Percentiles rank a stretch among this genome's conserved stretches.
Conservation (phyloP, 1,140 invertebrate species). For the Microplitis mediator region DNA sequence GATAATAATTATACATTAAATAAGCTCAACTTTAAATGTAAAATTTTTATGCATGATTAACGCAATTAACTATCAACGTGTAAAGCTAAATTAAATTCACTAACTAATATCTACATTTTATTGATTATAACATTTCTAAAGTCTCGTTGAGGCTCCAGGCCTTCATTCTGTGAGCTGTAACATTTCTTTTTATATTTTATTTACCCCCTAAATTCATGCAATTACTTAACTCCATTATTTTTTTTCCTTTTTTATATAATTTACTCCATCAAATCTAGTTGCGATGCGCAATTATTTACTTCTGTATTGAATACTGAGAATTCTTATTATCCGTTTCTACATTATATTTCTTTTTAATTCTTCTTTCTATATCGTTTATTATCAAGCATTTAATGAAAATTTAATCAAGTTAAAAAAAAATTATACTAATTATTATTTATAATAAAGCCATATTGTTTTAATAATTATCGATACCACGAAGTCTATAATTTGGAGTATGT, state of each 20-base stretch:
- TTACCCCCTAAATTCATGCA: conserved; percentile 16
- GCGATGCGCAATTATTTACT: not conserved
- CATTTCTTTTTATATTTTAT: not conserved
- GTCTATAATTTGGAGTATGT: no score
- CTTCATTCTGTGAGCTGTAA: not conserved
- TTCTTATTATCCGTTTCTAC: not conserved
- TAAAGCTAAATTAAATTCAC: conserved; percentile 30
- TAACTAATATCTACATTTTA: conserved; percentile 19
- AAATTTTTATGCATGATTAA: conserved; percentile 32
- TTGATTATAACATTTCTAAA: conserved; percentile 4
- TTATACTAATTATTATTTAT: conserved; percentile 21
- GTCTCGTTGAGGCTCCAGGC: conserved; percentile 15
- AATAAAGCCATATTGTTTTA: not conserved
- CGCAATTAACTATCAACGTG: conserved; percentile 26
- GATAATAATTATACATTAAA: not conserved
- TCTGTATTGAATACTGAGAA: not conserved
- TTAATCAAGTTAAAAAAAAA: conserved; percentile 28
- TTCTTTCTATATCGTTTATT: not conserved
- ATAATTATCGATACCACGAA: not conserved
- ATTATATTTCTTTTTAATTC: not conserved
- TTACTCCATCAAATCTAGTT: not conserved
- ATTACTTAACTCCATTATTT: conserved; percentile 5
- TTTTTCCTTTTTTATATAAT: not conserved
- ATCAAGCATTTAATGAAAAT: conserved; percentile 13
- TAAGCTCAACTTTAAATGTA: conserved; percentile 21